Evolutionary conservation across 1,140 invertebrate genomes (phyloP).

Genomic region (Conus betulinus): DNA sequence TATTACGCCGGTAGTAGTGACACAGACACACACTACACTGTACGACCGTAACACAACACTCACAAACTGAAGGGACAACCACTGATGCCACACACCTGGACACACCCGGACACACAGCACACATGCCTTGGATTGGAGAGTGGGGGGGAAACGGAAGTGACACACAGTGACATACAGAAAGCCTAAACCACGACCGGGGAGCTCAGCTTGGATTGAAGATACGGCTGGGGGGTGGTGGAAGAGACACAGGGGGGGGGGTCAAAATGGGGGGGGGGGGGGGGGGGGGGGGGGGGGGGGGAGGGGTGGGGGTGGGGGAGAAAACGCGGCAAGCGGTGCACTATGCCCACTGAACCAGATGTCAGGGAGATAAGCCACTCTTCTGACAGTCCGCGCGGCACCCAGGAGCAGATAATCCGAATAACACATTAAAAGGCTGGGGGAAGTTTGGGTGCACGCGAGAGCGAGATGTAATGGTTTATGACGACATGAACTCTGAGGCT

Average conservation of each 20-base stretch:
- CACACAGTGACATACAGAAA: background rate
- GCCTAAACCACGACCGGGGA: background rate
- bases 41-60: too few species aligned
- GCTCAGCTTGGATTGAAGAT: background rate
- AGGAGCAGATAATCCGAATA: background rate
- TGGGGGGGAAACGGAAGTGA: background rate
- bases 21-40: too few species aligned
- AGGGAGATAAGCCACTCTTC: background rate
- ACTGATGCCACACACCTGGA: too few species aligned
- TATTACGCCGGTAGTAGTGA: too few species aligned
- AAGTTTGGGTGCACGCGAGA: background rate
- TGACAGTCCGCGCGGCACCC: too few species aligned
- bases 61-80: too few species aligned
- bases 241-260: too few species aligned
- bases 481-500: background rate
- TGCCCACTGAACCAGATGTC: background rate
- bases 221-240: background rate
- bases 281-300: too few species aligned
- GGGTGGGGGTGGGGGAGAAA: background rate
- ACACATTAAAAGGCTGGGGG: background rate
- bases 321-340: background rate
- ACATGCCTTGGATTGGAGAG: too few species aligned
- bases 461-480: slow-evolving; percentile 7
- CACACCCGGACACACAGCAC: too few species aligned
- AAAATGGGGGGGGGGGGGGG: too few species aligned